Percentiles rank a stretch among this genome's conserved stretches.
phyloP scores from a whole-genome alignment of 2,888 invertebrate species.

The Trachelus stipa region DNA sequence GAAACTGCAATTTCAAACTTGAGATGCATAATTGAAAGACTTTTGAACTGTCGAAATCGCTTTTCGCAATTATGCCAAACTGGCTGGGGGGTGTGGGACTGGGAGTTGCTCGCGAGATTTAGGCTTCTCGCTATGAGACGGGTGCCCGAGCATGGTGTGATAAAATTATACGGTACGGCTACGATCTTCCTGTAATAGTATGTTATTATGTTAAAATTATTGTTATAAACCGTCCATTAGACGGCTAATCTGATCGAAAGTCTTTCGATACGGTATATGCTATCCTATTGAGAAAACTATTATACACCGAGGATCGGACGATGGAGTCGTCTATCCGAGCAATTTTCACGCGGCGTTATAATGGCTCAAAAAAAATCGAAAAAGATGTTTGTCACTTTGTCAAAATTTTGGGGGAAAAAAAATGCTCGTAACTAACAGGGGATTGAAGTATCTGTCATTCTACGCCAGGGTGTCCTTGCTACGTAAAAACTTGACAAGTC shows the following conservation, averaged over 20 bases:
- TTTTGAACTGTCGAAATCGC: too few species aligned
- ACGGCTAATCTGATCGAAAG: slow-evolving; percentile 53
- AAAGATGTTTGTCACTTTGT: too few species aligned
- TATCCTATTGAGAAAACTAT: slow-evolving; percentile 1
- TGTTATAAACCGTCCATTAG: slow-evolving; percentile 48
- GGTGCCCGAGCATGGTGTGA: slow-evolving; percentile 35
- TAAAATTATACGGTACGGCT: slow-evolving; percentile 55
- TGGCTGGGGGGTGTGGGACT: neutral
- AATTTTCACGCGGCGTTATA: neutral
- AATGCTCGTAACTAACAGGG: too few species aligned
- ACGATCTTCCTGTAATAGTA: slow-evolving; percentile 52
- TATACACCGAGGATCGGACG: neutral
- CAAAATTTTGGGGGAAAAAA: too few species aligned
- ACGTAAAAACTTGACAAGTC: too few species aligned
- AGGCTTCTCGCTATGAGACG: neutral
- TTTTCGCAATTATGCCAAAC: too few species aligned
- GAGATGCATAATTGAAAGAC: too few species aligned
- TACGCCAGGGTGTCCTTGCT: too few species aligned
- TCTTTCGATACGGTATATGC: slow-evolving; percentile 30
- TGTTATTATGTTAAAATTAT: slow-evolving; percentile 59
- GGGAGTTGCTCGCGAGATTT: slow-evolving; percentile 1
- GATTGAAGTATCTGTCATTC: too few species aligned
- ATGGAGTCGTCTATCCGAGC: neutral
- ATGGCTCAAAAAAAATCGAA: too few species aligned
- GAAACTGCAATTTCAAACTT: too few species aligned